Conservation (phyloP, 2,113 vertebrate genomes). For the Sapayoa aenigma region DNA sequence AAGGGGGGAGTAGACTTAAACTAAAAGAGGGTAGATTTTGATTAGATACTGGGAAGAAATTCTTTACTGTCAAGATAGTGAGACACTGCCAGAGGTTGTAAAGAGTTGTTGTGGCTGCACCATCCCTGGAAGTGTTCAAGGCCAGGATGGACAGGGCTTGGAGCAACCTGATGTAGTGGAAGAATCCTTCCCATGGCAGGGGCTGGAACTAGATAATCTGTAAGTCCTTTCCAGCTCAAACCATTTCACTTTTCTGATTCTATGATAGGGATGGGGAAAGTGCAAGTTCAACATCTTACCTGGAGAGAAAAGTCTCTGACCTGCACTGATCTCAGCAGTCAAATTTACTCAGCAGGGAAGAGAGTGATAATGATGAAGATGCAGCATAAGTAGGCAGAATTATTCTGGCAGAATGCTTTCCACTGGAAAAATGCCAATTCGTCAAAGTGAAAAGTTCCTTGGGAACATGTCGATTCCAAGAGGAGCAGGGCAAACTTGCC, state of each 20-base stretch:
- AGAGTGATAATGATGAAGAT: background rate
- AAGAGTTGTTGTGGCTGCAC: background rate
- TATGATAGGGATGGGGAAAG: fast-evolving
- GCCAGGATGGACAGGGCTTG: background rate
- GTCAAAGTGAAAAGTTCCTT: fast-evolving
- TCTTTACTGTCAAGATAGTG: background rate
- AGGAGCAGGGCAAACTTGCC: background rate
- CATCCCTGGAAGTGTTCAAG: background rate
- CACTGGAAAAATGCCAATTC: background rate
- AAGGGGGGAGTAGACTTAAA: background rate
- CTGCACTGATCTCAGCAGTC: background rate
- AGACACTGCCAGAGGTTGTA: too few relatives aligned
- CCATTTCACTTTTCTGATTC: background rate
- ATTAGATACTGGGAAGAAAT: background rate
- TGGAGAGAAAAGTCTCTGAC: background rate
- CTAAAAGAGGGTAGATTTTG: background rate
- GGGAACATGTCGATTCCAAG: background rate
- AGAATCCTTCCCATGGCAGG: background rate
- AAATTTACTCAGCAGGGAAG: background rate
- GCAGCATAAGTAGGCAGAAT: background rate
- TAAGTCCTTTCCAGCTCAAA: background rate
- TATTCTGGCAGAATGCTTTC: conserved; percentile 7
- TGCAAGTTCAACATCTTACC: background rate
- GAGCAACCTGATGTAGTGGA: background rate
- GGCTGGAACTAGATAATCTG: background rate